Base-by-base conservation (phyloP, 1,140 invertebrate species). In the Drosophila mayri region DNA sequence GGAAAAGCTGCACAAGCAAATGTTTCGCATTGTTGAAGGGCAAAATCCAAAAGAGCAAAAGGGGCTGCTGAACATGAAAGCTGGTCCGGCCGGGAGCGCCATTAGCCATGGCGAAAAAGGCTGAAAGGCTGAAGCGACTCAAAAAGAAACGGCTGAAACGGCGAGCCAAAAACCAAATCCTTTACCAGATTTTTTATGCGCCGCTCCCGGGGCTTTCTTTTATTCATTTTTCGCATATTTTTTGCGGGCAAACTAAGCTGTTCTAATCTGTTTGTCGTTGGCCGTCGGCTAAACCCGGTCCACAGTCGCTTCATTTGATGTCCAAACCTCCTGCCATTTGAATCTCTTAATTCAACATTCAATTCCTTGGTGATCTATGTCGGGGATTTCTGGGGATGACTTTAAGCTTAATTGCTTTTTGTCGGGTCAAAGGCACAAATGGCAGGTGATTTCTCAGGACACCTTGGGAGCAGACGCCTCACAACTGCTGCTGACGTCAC, bases 11-110 rank as follows among this genome's bases (percentile, higher is more conserved):
- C 46, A 40, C 84, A 88, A 88, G 88, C 84, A 83, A 87, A 87
- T 88, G 84, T 90, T 88, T 88, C 76, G 76, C 84, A 84, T 88
- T 88, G 84, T 81, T 88, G 57, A 63, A 87, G 73, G 65, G 75
- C 46, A 66, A 73, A 55, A 59, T 76, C 65, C 38, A 58, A 79
- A 64, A 55, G 52, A 59, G 75, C 47, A 76, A 67, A 52, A 58
- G 38, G 57, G 59, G 61, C 30, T 35, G 44, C 54, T 35, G 60
- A 57, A 81, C 67, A 55, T 72, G 60, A 81, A 82, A 63, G 76
- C 79, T 47, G 72, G 80, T 57, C 64, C 61, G 55, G 76, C 84
- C 85, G 58, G 85, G 63, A 88, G 84, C 80, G 76, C 80, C 77
- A 87, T 88, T 88, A 90, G 77, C 79, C 76, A 60, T 71, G 75